These are phyloP conservation scores for Nettapus auritus DNA, from an alignment of 2,113 vertebrate genomes.

Conservation along the genomic window DNA sequence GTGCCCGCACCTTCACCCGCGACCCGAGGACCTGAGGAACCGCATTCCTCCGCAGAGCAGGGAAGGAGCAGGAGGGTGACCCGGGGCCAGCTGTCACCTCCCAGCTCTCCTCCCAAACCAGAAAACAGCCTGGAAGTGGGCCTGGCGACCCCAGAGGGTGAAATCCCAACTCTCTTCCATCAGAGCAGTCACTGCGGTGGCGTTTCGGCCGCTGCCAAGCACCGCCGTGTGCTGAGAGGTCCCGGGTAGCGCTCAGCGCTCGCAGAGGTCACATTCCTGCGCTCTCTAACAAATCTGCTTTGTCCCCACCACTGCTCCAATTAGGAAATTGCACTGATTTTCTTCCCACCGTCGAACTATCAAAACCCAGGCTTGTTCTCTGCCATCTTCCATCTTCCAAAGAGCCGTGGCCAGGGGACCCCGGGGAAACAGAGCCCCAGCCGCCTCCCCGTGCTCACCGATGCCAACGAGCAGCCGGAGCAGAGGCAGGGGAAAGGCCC, in stretches of 20 bases:
- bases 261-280: conserved; percentile 50
- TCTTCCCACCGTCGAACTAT: background rate
- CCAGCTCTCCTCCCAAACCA: background rate
- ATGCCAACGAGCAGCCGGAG: rapidly evolving
- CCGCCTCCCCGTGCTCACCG: rapidly evolving
- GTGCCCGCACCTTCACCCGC: background rate
- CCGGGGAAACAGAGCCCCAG: rapidly evolving
- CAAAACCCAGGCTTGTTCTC: conserved; percentile 19
- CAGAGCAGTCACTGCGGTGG: background rate
- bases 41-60: background rate
- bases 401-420: background rate
- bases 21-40: background rate
- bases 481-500: background rate
- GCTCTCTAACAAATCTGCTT: conserved; percentile 21
- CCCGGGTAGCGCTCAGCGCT: background rate
- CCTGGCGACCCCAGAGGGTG: background rate
- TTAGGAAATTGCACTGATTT: background rate
- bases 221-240: background rate
- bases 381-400: background rate
- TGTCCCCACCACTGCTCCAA: conserved; percentile 9
- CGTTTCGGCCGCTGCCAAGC: background rate
- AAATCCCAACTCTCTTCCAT: background rate
- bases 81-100: rapidly evolving
- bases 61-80: background rate
- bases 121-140: rapidly evolving